phyloP scores from a whole-genome alignment of 2,888 invertebrate species.

The Dusona sp. region DNA sequence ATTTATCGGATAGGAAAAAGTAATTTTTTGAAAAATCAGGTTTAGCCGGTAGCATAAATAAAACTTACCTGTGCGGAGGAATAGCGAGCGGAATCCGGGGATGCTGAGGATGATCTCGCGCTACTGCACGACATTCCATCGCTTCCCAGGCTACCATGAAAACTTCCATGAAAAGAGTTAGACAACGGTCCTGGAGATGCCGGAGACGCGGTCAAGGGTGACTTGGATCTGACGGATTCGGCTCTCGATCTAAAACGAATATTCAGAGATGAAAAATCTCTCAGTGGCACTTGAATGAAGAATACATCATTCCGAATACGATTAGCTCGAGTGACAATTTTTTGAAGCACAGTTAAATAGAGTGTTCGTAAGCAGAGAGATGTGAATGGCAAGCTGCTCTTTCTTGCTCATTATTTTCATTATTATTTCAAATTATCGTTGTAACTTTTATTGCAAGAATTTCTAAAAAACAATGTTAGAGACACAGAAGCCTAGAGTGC shows the following conservation, averaged over 20 bases:
- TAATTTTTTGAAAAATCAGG: too few species aligned
- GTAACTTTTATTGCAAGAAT: neutral
- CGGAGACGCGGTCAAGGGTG: constrained; percentile 82
- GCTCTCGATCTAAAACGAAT: constrained; percentile 81
- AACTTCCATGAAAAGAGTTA: constrained; percentile 83
- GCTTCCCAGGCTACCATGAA: constrained; percentile 83
- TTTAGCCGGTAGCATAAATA: neutral
- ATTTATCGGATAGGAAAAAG: too few species aligned
- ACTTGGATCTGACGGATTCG: constrained; percentile 83
- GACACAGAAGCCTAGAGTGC: neutral
- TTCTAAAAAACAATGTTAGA: neutral
- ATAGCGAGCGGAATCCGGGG: constrained; percentile 83
- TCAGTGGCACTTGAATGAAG: neutral
- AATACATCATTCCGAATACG: neutral
- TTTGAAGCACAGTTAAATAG: constrained; percentile 15
- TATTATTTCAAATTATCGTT: neutral
- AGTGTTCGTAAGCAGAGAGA: constrained; percentile 4
- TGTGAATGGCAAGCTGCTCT: constrained; percentile 39
- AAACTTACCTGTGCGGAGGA: constrained; percentile 81
- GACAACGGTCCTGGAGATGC: constrained; percentile 82
- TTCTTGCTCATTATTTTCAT: neutral
- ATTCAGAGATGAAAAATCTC: neutral
- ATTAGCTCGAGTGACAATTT: constrained; percentile 2
- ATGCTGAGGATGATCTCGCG: constrained; percentile 83
- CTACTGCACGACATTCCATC: constrained; percentile 84